These are phyloP conservation scores for Morone chrysops DNA, from an alignment of 2,113 vertebrate species.

Conservation along the genomic window DNA sequence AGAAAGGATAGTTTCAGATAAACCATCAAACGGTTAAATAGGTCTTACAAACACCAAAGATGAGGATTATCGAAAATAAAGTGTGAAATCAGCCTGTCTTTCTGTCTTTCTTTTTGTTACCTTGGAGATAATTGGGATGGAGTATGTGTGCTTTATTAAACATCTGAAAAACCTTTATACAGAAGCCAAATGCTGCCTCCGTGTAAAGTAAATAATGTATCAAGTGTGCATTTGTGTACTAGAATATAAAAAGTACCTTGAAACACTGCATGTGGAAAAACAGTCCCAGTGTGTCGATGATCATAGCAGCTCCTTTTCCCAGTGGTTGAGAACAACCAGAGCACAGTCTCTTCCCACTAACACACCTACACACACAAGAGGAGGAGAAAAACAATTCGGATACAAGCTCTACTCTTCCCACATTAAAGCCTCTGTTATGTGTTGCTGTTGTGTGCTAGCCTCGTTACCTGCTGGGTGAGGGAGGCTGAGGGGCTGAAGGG, in stretches of 20 bases:
- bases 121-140: background rate
- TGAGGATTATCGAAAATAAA: background rate
- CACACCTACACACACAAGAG: constrained; percentile 84
- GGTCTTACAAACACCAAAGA: background rate
- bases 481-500: constrained; percentile 84
- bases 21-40: background rate
- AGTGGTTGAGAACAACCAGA: constrained; percentile 92
- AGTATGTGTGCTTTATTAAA: background rate
- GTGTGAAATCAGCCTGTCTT: background rate
- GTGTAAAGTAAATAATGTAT: background rate
- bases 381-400: background rate
- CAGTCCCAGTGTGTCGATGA: constrained; percentile 94
- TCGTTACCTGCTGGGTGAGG: constrained; percentile 91
- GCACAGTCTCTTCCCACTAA: constrained; percentile 95
- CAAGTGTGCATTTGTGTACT: background rate
- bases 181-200: background rate
- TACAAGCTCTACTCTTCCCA: background rate
- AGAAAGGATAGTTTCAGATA: background rate
- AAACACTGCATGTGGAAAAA: constrained; percentile 99
- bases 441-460: background rate
- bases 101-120: background rate
- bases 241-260: constrained; percentile 82
- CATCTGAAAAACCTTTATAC: background rate
- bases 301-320: constrained; percentile 98
- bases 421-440: background rate